A percentile compares a stretch with the other conserved stretches of the same genome.
Conservation (phyloP, 2,888 invertebrate genomes). For the Yponomeuta evonymella region DNA sequence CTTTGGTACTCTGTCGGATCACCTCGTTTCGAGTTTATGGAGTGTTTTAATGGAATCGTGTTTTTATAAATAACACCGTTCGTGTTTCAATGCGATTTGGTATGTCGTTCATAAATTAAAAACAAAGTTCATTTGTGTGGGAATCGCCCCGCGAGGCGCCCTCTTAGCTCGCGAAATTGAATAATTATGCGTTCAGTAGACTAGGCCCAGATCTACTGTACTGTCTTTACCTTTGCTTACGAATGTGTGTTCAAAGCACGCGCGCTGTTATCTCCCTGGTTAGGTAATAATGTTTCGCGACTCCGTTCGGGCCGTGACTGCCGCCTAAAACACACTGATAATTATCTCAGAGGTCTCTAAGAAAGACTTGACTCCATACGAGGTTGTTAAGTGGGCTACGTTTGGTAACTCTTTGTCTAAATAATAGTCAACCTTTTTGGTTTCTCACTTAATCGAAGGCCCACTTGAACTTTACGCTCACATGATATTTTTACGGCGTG, state of each 20-base stretch:
- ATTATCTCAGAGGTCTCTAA: not conserved
- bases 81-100: too few species aligned
- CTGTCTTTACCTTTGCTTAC: not conserved
- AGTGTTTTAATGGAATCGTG: too few species aligned
- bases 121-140: not conserved
- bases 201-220: not conserved
- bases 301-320: not conserved
- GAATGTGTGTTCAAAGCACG: not conserved
- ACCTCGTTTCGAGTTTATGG: too few species aligned
- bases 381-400: not conserved
- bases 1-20: too few species aligned
- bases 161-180: too few species aligned
- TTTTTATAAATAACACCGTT: too few species aligned
- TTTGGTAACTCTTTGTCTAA: not conserved
- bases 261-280: conserved; percentile 10
- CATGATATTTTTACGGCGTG: not conserved
- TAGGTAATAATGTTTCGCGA: conserved; percentile 9
- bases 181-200: too few species aligned
- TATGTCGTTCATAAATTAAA: too few species aligned
- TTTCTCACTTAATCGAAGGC: not conserved
- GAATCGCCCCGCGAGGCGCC: too few species aligned
- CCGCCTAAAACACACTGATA: not conserved
- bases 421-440: not conserved
- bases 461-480: not conserved
- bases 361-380: not conserved